Evolutionary conservation across 64 coral and sea anemone species (phyloP), one percentile per base, ranked within the genome.

Genomic region (Dendronephthya gigantea): DNA sequence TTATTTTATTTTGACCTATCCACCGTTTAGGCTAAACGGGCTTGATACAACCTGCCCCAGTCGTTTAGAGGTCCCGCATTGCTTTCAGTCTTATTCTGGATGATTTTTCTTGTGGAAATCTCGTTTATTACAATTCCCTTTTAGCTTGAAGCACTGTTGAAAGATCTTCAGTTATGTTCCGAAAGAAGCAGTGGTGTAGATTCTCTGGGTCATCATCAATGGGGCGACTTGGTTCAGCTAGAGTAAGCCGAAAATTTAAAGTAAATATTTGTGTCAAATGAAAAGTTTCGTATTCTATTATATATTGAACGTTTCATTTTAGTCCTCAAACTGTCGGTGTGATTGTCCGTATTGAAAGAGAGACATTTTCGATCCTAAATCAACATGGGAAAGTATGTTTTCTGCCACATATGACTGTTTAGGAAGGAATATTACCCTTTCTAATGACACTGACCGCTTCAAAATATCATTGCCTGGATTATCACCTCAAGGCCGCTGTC

Each of bases 161-260:
- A 98, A 85, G 92, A 98, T 79, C 92, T 98, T 83, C 95, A 98
- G 56, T 85, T 98, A 36, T 98, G 95, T 88, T 83, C 92, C 0
- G 95, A 98, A 19, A 87, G 95, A 45, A 98, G 95, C 85, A 98
- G 95, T 93, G 95, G 95, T 47, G 95, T 98, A 45, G 95, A 98
- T 58, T 98, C 95, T 39, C 93, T 98, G 92, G 95, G 95, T 23
- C 95, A 98, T 23, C 95, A 98, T 58, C 95, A 98, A 87, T 98
- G 89, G 92, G 95, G 95, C 15, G 95, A 98, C 47, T 90, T 98
- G 86, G 95, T 98, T 2, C 95, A 98, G 39, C 84, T 98, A 7
- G 95, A 98, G 94, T 97, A 79, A 91, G 94, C 59, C 41, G 41
- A 45, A 45, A 45, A 45, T 45, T 45, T 45, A 45, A n/a, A n/a